These are phyloP conservation scores for Mastigias papua DNA, from an alignment of 30 jellyfish, hydroid and myxozoan species.

Conservation along the genomic window DNA sequence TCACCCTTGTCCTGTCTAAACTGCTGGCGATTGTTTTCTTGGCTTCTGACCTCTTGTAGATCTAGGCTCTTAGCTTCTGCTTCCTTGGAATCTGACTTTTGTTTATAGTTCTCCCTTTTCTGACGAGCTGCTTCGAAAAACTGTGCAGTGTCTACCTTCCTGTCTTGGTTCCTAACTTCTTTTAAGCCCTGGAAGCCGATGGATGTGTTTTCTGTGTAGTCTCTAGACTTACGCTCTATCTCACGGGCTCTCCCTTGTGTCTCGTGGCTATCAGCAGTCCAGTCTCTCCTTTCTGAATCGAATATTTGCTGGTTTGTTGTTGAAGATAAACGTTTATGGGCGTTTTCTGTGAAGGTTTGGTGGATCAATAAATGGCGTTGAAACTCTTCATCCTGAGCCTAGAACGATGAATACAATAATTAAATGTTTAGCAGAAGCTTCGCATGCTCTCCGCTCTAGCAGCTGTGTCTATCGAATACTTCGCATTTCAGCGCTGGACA, in stretches of 20 bases:
- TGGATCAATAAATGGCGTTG: constrained; percentile 47
- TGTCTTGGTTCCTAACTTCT: neutral
- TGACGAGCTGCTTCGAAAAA: constrained; percentile 4
- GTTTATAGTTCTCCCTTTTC: neutral
- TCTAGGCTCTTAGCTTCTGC: neutral
- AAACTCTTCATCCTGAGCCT: constrained; percentile 5
- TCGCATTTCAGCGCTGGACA: too few species aligned
- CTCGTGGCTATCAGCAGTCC: neutral
- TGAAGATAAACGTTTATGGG: neutral
- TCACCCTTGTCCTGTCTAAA: neutral
- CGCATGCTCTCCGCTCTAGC: too few species aligned
- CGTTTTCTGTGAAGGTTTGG: constrained; percentile 49
- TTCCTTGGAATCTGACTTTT: neutral
- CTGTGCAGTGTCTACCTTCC: constrained; percentile 22
- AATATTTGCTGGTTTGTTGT: neutral
- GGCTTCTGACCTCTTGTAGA: constrained; percentile 17
- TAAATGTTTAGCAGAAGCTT: too few species aligned
- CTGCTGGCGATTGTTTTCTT: neutral
- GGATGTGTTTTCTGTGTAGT: neutral
- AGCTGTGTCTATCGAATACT: too few species aligned
- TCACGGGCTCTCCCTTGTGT: constrained; percentile 22
- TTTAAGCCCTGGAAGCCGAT: neutral
- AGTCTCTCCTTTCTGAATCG: neutral
- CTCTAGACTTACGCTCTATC: constrained; percentile 16
- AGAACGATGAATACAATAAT: neutral